These are phyloP conservation scores for Trematomus loennbergii DNA, from an alignment of 2,113 vertebrate genomes.

Conservation along the genomic window DNA sequence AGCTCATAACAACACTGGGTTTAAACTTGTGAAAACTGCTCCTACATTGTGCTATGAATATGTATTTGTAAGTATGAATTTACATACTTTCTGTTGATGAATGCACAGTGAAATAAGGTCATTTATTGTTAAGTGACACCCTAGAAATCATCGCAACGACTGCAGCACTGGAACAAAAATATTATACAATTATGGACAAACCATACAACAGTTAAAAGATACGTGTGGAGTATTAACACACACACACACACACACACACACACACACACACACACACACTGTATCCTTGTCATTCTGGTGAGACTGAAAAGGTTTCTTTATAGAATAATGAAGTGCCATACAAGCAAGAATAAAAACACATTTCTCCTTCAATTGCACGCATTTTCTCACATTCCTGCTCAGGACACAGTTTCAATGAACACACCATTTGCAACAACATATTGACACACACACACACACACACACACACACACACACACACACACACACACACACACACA, in stretches of 20 bases:
- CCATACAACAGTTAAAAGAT: slow-evolving; percentile 17
- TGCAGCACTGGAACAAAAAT: slow-evolving; percentile 80
- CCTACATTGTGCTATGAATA: neutral
- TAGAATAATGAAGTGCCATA: slow-evolving; percentile 41
- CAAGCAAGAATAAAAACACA: slow-evolving; percentile 26
- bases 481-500: slow-evolving; percentile 7
- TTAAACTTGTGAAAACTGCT: neutral
- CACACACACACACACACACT: slow-evolving; percentile 20
- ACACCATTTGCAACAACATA: neutral
- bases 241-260: slow-evolving; percentile 5
- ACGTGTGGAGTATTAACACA: neutral
- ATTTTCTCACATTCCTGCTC: slow-evolving; percentile 37
- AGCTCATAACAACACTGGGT: slow-evolving; percentile 33
- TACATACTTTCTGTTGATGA: neutral
- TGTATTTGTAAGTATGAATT: neutral
- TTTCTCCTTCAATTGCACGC: slow-evolving; percentile 37
- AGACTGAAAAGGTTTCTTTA: slow-evolving; percentile 13
- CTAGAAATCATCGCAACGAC: slow-evolving; percentile 54
- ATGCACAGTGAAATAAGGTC: slow-evolving; percentile 34
- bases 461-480: slow-evolving; percentile 1
- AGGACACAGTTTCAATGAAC: slow-evolving; percentile 8
- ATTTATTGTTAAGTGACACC: slow-evolving; percentile 16
- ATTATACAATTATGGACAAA: slow-evolving; percentile 57
- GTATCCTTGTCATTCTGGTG: slow-evolving; percentile 16
- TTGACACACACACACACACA: slow-evolving; percentile 1